Evolutionary conservation across 2,888 invertebrate species (phyloP), one percentile per base, ranked within the genome.

Genomic region (Amorpha juglandis): DNA sequence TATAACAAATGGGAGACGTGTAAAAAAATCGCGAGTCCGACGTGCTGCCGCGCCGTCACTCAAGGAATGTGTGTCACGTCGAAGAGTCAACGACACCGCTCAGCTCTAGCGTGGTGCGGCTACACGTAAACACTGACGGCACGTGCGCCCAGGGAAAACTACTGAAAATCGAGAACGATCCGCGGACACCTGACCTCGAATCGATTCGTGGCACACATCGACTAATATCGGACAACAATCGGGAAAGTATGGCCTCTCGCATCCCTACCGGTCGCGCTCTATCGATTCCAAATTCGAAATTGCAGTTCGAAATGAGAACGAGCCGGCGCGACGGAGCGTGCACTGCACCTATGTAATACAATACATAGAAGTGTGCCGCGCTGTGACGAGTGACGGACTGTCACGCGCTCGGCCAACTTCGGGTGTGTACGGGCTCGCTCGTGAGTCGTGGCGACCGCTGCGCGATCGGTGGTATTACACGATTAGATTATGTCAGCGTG

Each of bases 61-160:
- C 82, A 78, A 71, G 83, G 91, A 92, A 93, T 93, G 92, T 93
- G 84, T 94, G 93, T 93, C 94, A 94, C 83, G 88, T 82, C 84
- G 85, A 82, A 86, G 87, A 87, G 92, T 92, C 92, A 92, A 84
- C 90, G 92, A 92, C 92, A 87, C 83, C 81, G 82, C 81, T 82
- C 83, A 79, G 78, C 80, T 78, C 66, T 48, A 55, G 47, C 62
- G 66, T 63, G 63, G 52, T 47, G 63, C 52, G 62, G 51, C 51
- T 45, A 47, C 63, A 87, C 88, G 91, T 92, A 92, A 91, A 89
- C 89, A 87, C 80, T 80, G 53, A 75, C 79, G 81, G 77, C 92
- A 91, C 90, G 92, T 90, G 90, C 88, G 58, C 58, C 58, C 38
- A 58, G 58, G 78, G 78, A 80, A 82, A 83, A 84, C 81, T 74